phyloP scores from a whole-genome alignment of 2,888 invertebrate species.

The Eretmocerus hayati region DNA sequence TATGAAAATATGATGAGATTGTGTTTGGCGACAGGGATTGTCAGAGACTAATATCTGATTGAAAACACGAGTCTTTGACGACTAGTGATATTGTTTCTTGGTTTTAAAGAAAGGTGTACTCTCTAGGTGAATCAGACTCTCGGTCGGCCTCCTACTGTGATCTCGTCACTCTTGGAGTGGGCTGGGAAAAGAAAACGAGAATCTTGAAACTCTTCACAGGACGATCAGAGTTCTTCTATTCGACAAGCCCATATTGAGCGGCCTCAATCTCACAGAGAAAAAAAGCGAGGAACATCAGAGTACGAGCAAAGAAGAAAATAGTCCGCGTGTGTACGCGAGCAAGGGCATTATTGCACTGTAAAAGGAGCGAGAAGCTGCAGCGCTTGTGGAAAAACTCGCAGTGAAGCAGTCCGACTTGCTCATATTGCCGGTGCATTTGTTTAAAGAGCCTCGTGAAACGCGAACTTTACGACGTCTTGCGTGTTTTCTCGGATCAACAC shows the following conservation, averaged over 20 bases:
- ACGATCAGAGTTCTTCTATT: no score
- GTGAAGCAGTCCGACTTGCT: neutral
- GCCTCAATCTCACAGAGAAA: neutral
- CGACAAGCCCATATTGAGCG: neutral
- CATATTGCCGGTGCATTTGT: conserved; percentile 19
- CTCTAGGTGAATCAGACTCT: no score
- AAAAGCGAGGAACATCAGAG: neutral
- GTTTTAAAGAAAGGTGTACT: no score
- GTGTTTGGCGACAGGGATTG: no score
- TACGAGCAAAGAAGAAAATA: neutral
- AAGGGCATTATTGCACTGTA: conserved; percentile 15
- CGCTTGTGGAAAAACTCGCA: conserved; percentile 11
- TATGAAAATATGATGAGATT: no score
- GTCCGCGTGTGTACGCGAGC: neutral
- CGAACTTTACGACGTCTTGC: conserved; percentile 19
- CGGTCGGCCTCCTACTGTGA: no score
- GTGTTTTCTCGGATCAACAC: conserved; percentile 4
- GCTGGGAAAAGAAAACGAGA: no score
- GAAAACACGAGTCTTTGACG: no score
- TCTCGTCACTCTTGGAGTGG: no score
- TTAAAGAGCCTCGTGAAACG: conserved; percentile 24
- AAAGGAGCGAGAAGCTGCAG: conserved; percentile 18
- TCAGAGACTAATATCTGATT: no score
- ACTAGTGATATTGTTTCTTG: no score
- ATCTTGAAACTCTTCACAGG: no score